A percentile compares a stretch with the other conserved stretches of the same genome.
These are phyloP conservation scores for Scortum barcoo DNA, from an alignment of 2,113 vertebrate genomes.

Conservation along the genomic window DNA sequence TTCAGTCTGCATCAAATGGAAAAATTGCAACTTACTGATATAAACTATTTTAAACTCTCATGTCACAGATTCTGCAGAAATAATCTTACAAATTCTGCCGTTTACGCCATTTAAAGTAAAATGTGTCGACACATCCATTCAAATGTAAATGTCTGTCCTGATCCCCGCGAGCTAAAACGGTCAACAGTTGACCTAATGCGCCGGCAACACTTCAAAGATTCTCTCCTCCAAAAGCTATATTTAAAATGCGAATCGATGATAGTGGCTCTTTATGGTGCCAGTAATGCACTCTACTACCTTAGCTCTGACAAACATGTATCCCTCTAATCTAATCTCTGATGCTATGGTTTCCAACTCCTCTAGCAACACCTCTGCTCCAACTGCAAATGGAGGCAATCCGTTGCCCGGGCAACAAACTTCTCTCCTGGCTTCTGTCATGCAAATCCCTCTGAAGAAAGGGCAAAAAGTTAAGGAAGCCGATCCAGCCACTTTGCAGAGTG, in stretches of 20 bases:
- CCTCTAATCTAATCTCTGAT: constrained; percentile 73
- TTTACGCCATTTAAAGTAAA: constrained; percentile 17
- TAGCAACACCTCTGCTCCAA: constrained; percentile 81
- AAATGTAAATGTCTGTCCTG: constrained; percentile 14
- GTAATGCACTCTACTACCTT: constrained; percentile 59
- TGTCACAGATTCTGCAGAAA: constrained; percentile 11
- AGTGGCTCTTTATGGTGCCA: constrained; percentile 42
- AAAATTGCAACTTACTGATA: neutral
- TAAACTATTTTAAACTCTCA: neutral
- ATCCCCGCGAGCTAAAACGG: constrained; percentile 23
- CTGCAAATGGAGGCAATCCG: constrained; percentile 82
- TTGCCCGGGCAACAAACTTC: constrained; percentile 83
- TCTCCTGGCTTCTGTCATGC: constrained; percentile 80
- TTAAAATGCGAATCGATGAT: constrained; percentile 51
- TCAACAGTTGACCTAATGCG: constrained; percentile 43
- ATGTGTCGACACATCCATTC: neutral
- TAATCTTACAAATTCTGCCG: neutral
- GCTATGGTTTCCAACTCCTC: constrained; percentile 75
- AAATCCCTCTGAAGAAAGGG: constrained; percentile 78
- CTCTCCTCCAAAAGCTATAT: constrained; percentile 18
- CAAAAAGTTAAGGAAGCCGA: constrained; percentile 80
- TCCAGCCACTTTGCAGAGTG: constrained; percentile 73
- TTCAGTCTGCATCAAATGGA: neutral
- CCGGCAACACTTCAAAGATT: constrained; percentile 35
- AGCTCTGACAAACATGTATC: constrained; percentile 71